Evolutionary conservation across 1,140 invertebrate genomes (phyloP), one percentile per base, ranked within the genome.

Genomic region (Drosophila sturtevanti): DNA sequence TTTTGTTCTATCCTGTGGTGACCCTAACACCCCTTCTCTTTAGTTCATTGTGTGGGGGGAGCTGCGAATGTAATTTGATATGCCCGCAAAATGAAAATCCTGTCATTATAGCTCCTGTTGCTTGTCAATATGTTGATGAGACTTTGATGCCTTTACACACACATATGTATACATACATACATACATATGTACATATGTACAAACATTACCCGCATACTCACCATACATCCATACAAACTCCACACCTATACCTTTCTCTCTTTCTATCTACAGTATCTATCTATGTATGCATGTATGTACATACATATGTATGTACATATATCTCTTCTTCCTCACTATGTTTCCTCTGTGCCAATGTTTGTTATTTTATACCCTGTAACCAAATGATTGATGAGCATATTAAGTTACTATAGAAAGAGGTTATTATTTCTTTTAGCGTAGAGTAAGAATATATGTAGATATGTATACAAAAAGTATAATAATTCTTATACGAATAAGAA

Each of bases 101-200:
- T 59, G 56, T 59, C 35, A n/a, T 38, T 21, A 18, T 27, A 37
- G 35, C 64, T 62, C 58, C 66, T 60, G 60, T 68, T 68, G 24
- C 59, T 54, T 51, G 48, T 68, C 66, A 62, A 68, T 54, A 52
- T 62, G 63, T 18, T 44, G 48, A 41, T 68, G 59, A 68, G 59
- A 24, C 14, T 62, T 62, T 59, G 35, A 62, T 58, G 51, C 44
- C 56, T 37, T 31, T 31, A 31, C 6, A 31, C 27, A 31, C 27
- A 31, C 27, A 31, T 6, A 31, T 6, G 7, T 7, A 31, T 6
- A 6, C 27, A 31, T 31, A 31, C 27, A 31, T 31, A 31, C 3
- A 31, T 31, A 31, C 27, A 31, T 4, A 24, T 24, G 22, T 3
- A 2, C 4, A 2, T 4, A n/a, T n/a, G n/a, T n/a, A n/a, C n/a